Base-by-base conservation (phyloP, 2,113 vertebrate species). In the Spilogale gracilis region DNA sequence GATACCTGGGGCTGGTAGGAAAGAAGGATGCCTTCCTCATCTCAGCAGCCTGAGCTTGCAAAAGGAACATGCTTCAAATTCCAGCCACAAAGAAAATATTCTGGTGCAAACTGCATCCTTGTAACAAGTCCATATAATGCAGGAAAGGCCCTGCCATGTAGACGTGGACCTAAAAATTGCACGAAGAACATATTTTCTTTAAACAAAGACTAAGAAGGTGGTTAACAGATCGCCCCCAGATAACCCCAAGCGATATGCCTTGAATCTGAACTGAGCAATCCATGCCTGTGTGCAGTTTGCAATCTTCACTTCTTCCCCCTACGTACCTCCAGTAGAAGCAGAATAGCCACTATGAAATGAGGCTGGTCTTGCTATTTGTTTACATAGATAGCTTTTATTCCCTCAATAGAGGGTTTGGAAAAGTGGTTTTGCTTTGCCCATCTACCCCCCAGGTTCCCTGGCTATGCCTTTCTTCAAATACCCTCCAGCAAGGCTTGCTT, bases 181-280 rank as follows among this genome's bases (percentile, higher is more conserved):
- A 48, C 5, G 54, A 91, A 93, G 78, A 82, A 65, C 16, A 45
- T 17, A 20, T 54, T 69, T 21, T 0, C 25, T 93, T 23, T 21
- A 17, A 83, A 78, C 4, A 80, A 97, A 96, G 95, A 56, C 89
- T 78, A 25, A 96, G 50, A 96, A 97, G 82, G 25, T 82, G n/a
- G 32, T 96, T 95, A 97, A 94, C 81, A 95, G 95, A 97, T 97
- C 82, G 61, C 58, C 76, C 50, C 60, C 25, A 32, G 0, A 12
- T 95, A 67, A 94, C 54, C 85, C 89, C 4, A 74, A 86, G 81
- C 38, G 61, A 89, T 8, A 14, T 23, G 32, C 32, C 92, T 74
- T 93, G 95, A 60, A 58, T 92, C 91, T 89, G 97, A 98, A 88
- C 85, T 1, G 38, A 96, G 84, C 80, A 97, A 96, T 61, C n/a